These are phyloP conservation scores for Drosophila anomalipes DNA, from an alignment of 2,888 invertebrate genomes.

Conservation along the genomic window DNA sequence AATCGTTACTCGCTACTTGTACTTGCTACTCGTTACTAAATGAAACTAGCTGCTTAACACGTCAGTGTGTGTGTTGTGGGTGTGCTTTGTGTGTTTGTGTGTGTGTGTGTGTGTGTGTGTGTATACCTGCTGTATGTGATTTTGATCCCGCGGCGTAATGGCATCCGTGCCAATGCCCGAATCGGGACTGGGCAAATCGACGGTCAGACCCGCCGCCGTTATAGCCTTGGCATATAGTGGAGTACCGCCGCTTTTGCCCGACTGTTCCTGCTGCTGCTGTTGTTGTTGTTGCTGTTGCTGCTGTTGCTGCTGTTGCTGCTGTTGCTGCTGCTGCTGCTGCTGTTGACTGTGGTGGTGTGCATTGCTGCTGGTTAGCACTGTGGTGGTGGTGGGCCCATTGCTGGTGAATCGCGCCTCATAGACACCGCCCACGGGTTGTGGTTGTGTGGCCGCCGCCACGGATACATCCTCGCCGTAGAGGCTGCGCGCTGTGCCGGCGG, in stretches of 20 bases:
- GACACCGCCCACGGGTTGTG: constrained; percentile 74
- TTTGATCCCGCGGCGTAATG: constrained; percentile 95
- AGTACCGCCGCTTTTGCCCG: constrained; percentile 81
- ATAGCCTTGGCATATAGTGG: constrained; percentile 86
- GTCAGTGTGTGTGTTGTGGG: background rate
- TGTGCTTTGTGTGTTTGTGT: constrained; percentile 1
- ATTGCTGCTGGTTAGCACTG: constrained; percentile 72
- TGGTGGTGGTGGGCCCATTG: constrained; percentile 71
- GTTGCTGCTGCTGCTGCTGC: constrained; percentile 41
- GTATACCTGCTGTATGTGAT: constrained; percentile 93
- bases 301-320: constrained; percentile 56
- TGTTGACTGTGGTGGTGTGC: constrained; percentile 58
- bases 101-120: constrained; percentile 5
- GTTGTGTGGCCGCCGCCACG: constrained; percentile 78
- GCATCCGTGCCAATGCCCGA: constrained; percentile 98
- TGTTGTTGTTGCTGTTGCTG: constrained; percentile 60
- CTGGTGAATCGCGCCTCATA: constrained; percentile 85
- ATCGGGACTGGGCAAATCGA: constrained; percentile 97
- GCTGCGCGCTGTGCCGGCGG: constrained; percentile 81
- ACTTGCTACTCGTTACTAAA: constrained; percentile 11
- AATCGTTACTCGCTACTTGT: constrained; percentile 19
- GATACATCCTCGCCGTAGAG: constrained; percentile 84
- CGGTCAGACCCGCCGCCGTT: constrained; percentile 93
- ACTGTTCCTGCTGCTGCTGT: constrained; percentile 55
- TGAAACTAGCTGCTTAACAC: constrained; percentile 1